Base-by-base conservation (phyloP, 2,113 vertebrate genomes). In the Apteryx mantelli region DNA sequence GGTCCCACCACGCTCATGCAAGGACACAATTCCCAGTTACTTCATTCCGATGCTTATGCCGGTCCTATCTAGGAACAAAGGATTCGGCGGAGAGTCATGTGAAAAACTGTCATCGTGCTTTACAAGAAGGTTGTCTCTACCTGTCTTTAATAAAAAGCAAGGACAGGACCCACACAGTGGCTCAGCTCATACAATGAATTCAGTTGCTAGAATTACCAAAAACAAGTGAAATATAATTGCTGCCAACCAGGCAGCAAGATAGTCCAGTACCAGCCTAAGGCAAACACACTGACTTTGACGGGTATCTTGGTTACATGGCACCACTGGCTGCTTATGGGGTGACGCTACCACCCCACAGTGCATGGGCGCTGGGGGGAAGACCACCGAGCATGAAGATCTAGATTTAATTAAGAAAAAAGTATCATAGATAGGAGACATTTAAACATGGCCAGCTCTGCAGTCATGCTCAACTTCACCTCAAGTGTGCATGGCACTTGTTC, bases 121-220 rank as follows among this genome's bases (percentile, higher is more conserved):
- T 5, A 22, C 40, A 36, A 22, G 21, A 20, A 70, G n/a, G 56
- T 30, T 66, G 85, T 32, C 21, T 69, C 48, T 55, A 11, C 9
- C 56, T 21, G n/a, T 16, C 26, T 46, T 32, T 26, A 42, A n/a
- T 11, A 53, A 46, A 70, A 66, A 26, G 19, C 3, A 30, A 64
- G 38, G 58, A 68, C 13, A 88, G 63, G 5, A 68, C 17, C 40
- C 0, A 0, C 6, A 65, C 11, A n/a, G 42, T 2, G n/a, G 22
- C 8, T 11, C 48, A 78, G 63, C 8, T 26, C 14, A 5, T 5
- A 34, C 4, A 40, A 50, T 6, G n/a, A 81, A 50, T 25, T 60
- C 74, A 28, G 79, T n/a, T 1, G 3, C 73, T 20, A 70, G 16
- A 16, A 14, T 24, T 6, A 24, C 42, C 53, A 70, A 38, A 18